These are phyloP conservation scores for Oxystoma pomonae DNA, from an alignment of 2,888 invertebrate species.

Conservation along the genomic window DNA sequence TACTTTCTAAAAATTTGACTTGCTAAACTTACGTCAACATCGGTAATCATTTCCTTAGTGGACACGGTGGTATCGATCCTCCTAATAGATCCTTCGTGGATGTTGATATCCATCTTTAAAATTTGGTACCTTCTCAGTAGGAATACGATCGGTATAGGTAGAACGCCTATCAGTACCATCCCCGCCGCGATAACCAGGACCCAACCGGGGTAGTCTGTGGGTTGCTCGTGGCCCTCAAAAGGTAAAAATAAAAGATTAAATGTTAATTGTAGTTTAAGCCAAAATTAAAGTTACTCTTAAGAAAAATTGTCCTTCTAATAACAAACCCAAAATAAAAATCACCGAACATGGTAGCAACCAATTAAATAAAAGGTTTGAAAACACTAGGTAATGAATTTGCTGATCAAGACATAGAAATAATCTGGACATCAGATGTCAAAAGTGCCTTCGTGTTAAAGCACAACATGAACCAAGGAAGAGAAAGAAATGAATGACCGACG, in stretches of 20 bases:
- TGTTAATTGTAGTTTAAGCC: neutral
- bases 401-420: too few relatives aligned
- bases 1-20: too few relatives aligned
- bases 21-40: conserved; percentile 86
- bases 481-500: too few relatives aligned
- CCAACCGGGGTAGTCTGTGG: conserved; percentile 75
- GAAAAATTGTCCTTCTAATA: too few relatives aligned
- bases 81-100: conserved; percentile 87
- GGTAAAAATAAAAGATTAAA: neutral
- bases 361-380: too few relatives aligned
- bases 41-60: conserved; percentile 93
- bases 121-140: conserved; percentile 85
- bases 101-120: conserved; percentile 81
- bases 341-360: too few relatives aligned
- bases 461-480: too few relatives aligned
- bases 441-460: too few relatives aligned
- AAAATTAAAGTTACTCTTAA: too few relatives aligned
- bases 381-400: too few relatives aligned
- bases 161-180: conserved; percentile 75
- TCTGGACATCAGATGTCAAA: too few relatives aligned
- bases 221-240: conserved; percentile 37
- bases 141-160: conserved; percentile 84
- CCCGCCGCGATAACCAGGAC: conserved; percentile 69
- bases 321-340: too few relatives aligned
- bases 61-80: conserved; percentile 90